Evolutionary conservation across 2,888 invertebrate species (phyloP).

Genomic region (Drosophila emarginata): DNA sequence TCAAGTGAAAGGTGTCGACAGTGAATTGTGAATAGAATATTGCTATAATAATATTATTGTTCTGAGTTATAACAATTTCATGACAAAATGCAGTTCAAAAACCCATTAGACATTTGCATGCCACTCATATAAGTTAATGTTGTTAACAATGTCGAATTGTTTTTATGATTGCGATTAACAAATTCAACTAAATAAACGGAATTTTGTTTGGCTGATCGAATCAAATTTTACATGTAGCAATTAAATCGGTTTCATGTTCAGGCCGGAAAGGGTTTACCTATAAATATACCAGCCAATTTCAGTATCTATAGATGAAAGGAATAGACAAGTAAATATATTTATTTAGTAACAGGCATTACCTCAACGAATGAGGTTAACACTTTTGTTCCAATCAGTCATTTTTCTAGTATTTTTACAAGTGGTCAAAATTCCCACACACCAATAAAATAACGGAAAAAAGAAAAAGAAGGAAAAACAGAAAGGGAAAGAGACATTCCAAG

Average conservation of each 20-base stretch:
- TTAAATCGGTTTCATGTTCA: background rate
- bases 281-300: background rate
- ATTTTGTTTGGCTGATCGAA: constrained; percentile 58
- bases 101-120: constrained; percentile 2
- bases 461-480: background rate
- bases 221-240: constrained; percentile 29
- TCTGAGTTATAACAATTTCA: constrained; percentile 56
- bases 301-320: constrained; percentile 1
- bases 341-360: background rate
- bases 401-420: constrained; percentile 63
- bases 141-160: constrained; percentile 36
- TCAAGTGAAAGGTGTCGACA: background rate
- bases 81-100: constrained; percentile 71
- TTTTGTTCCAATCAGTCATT: constrained; percentile 8
- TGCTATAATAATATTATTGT: constrained; percentile 1
- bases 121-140: constrained; percentile 18
- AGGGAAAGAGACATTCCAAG: background rate
- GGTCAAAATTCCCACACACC: constrained; percentile 51
- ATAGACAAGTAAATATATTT: constrained; percentile 31
- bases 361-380: constrained; percentile 2
- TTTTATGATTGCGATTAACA: constrained; percentile 69
- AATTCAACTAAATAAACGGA: constrained; percentile 75
- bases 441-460: background rate
- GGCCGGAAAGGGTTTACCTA: background rate
- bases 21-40: background rate